phyloP scores from a whole-genome alignment of 2,797 vertebrate species.

The Halcyon leucocephala region DNA sequence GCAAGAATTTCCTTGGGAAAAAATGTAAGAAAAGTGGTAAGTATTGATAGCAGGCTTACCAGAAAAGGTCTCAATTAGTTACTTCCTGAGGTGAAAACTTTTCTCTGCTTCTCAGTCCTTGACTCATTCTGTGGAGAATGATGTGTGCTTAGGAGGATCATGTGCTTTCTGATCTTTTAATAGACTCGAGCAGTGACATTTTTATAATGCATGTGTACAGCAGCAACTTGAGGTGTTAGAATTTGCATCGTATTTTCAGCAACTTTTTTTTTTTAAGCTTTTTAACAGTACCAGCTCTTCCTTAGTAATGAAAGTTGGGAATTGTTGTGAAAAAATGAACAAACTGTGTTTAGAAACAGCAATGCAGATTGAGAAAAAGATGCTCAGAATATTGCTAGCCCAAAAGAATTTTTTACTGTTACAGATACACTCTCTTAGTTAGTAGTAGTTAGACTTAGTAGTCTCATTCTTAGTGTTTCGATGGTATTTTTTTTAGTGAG shows the following conservation, averaged over 20 bases:
- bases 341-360: not conserved
- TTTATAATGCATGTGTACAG: not conserved
- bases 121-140: slow-evolving; percentile 11
- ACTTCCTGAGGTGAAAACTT: not conserved
- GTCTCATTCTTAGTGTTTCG: not conserved
- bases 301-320: slow-evolving; percentile 22
- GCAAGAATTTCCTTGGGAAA: not conserved
- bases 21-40: not conserved
- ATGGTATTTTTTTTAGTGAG: not conserved
- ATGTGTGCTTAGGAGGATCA: slow-evolving; percentile 45
- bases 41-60: not conserved
- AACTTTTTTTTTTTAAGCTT: not conserved
- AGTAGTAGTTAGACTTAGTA: not conserved
- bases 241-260: not conserved
- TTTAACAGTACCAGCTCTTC: slow-evolving; percentile 1
- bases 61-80: not conserved
- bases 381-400: not conserved
- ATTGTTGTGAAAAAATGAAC: not conserved
- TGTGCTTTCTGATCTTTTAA: slow-evolving; percentile 58
- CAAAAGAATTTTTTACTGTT: not conserved
- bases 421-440: not conserved
- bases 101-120: not conserved
- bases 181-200: not conserved
- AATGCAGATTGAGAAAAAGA: not conserved
- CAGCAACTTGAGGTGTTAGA: not conserved